Evolutionary conservation across 2,113 vertebrate genomes (phyloP).

Genomic region (Stegastes partitus): DNA sequence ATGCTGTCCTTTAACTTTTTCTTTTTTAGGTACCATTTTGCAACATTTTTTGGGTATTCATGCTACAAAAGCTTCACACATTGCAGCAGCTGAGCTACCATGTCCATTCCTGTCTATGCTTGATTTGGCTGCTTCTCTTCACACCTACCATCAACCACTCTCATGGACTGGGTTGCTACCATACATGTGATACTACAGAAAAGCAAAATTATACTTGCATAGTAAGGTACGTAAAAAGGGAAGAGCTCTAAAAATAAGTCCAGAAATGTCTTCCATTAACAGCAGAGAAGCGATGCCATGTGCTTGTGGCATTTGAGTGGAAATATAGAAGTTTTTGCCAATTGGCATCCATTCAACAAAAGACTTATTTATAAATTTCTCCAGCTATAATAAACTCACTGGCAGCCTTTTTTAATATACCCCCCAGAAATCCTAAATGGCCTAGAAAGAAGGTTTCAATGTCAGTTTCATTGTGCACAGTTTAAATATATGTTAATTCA

Average conservation of each 20-base stretch:
- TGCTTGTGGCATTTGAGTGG: slow-evolving; percentile 37
- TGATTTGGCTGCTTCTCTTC: slow-evolving; percentile 3
- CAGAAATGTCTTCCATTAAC: slow-evolving; percentile 37
- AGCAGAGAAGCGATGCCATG: slow-evolving; percentile 31
- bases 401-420: slow-evolving; percentile 40
- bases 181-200: slow-evolving; percentile 35
- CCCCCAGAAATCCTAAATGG: slow-evolving; percentile 15
- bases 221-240: slow-evolving; percentile 33
- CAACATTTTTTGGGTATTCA: too few species aligned
- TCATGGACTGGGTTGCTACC: too few species aligned
- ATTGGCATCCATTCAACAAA: slow-evolving; percentile 51
- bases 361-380: slow-evolving; percentile 43
- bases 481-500: slow-evolving; percentile 64
- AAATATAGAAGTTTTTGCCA: slow-evolving; percentile 44
- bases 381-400: slow-evolving; percentile 37
- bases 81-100: neutral
- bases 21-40: too few species aligned
- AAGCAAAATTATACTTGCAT: slow-evolving; percentile 31
- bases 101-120: neutral
- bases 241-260: neutral
- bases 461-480: slow-evolving; percentile 53
- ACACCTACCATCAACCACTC: too few species aligned
- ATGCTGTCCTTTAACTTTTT: too few species aligned
- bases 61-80: neutral
- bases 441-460: slow-evolving; percentile 29